Base-by-base conservation (phyloP, 2,888 invertebrate genomes). In the Orchestes rusci region DNA sequence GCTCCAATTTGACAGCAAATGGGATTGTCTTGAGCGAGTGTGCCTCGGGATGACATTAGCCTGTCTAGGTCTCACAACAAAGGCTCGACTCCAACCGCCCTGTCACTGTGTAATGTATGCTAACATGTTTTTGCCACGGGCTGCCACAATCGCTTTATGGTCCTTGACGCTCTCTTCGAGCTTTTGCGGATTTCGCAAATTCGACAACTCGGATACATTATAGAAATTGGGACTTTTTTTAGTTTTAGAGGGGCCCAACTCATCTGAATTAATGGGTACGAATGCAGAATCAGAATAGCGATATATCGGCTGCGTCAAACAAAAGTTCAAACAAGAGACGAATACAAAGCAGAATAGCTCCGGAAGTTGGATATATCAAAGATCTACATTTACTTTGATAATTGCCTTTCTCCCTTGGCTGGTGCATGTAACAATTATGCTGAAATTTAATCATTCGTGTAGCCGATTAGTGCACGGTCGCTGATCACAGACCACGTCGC, bases 361-460 rank as follows among this genome's bases (percentile, higher is more conserved):
- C 38, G 39, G 31, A 48, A 56, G 48, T 48, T 48, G 44, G 55
- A 59, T 54, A 59, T 62, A 62, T 60, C 62, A 62, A 62, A 62
- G 62, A 62, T 61, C 55, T 54, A 56, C 59, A 58, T 62, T 59
- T 61, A 61, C 61, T 62, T 61, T 63, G 63, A 60, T 60, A 60
- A 60, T 57, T 51, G 51, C 57, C 52, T 53, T 59, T 38, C 38
- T 61, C 55, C 57, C 56, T 57, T 59, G 59, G 57, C 55, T 56
- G 59, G 52, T 60, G 60, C 60, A 64, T 64, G 66, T 65, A 63
- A 68, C 68, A 68, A 68, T 69, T 69, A 69, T 68, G 68, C 66
- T 66, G 68, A 67, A 69, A 68, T 69, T 68, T 69, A 69, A 69
- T 69, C 68, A 69, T 66, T 69, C 61, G 67, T 65, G 63, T 64